A percentile compares a stretch with the other conserved stretches of the same genome.
phyloP scores from a whole-genome alignment of 2,888 invertebrate genomes.

The Ectobius pallidus region DNA sequence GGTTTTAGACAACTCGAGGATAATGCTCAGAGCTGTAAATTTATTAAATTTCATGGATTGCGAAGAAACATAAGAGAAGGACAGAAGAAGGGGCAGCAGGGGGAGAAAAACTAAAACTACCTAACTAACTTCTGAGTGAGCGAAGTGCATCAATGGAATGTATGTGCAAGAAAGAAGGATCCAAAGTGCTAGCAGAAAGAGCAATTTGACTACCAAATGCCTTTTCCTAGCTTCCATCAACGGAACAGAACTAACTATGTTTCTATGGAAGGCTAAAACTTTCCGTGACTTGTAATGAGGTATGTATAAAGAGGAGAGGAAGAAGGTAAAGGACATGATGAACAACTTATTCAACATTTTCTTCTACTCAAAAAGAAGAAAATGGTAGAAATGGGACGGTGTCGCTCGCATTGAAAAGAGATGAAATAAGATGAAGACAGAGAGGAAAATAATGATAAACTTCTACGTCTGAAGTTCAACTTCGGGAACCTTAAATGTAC shows the following conservation, averaged over 20 bases:
- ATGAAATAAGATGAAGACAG: background rate
- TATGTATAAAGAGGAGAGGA: background rate
- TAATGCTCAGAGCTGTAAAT: constrained; percentile 16
- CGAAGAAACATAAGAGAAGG: background rate
- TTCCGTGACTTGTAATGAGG: constrained; percentile 20
- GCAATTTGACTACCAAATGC: constrained; percentile 12
- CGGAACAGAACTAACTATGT: constrained; percentile 8
- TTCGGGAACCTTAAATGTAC: background rate
- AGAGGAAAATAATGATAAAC: background rate
- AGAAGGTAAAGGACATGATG: constrained; percentile 16
- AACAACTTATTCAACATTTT: constrained; percentile 19
- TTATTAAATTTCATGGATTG: constrained; percentile 22
- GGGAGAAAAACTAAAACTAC: background rate
- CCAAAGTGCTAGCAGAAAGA: background rate
- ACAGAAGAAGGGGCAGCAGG: background rate
- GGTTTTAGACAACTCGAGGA: constrained; percentile 6
- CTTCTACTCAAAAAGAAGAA: background rate
- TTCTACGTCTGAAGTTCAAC: background rate
- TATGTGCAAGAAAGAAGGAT: background rate
- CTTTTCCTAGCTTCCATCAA: constrained; percentile 10
- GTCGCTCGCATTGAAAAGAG: background rate
- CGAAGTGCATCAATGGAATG: background rate
- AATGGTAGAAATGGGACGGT: background rate
- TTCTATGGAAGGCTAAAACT: background rate
- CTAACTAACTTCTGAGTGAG: background rate